Conservation (phyloP, 1,140 invertebrate genomes). For the Magallana angulata region DNA sequence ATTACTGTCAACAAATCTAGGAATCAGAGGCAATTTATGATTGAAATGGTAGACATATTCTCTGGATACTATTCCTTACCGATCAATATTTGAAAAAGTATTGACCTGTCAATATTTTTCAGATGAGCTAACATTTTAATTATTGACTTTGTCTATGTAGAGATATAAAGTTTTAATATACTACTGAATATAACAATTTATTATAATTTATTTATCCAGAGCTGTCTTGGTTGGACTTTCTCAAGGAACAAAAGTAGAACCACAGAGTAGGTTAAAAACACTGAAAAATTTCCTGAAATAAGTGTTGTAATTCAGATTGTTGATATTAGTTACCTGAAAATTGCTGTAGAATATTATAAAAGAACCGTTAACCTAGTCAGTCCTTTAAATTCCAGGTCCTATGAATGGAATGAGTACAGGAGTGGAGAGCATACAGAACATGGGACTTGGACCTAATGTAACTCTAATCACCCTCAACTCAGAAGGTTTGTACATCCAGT, state of each 20-base stretch:
- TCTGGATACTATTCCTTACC: no score
- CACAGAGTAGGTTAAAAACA: background rate
- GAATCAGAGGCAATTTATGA: no score
- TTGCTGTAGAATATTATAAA: background rate
- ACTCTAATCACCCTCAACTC: constrained; percentile 79
- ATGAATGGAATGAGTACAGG: constrained; percentile 46
- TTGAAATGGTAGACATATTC: no score
- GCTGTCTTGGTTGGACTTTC: constrained; percentile 76
- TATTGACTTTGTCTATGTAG: no score
- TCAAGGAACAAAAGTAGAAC: constrained; percentile 57
- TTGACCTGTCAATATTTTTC: no score
- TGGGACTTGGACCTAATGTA: constrained; percentile 75
- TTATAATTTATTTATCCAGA: constrained; percentile 55
- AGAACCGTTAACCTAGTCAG: background rate
- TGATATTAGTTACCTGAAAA: background rate
- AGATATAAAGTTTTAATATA: no score
- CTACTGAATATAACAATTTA: no score
- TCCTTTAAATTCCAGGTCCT: constrained; percentile 48
- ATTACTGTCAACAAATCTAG: no score
- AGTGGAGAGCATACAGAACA: constrained; percentile 69
- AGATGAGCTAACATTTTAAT: no score
- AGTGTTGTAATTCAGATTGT: background rate
- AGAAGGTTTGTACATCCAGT: constrained; percentile 72
- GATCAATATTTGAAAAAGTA: no score
- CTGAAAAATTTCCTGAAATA: no score